Evolutionary conservation across 2,888 invertebrate species (phyloP), one percentile per base, ranked within the genome.

Genomic region (Dynastes maya): DNA sequence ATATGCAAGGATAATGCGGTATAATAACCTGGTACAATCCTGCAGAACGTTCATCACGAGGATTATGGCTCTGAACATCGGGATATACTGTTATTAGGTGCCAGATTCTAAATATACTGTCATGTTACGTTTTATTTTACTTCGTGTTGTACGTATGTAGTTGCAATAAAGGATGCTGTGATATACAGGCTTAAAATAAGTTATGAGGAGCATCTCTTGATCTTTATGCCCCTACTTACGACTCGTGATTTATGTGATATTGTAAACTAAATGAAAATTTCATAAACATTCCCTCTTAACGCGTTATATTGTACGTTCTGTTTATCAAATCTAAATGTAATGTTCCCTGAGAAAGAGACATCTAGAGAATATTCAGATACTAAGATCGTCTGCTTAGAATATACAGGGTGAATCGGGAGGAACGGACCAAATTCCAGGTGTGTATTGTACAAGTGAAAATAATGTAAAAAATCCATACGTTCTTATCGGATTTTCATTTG

Each of bases 1-100:
- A 64, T 71, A 78, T 70, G 78, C 71, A 71, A 78, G 78, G 77
- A 78, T 78, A 78, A 78, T 78, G 78, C 72, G 71, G 71, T 64
- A 71, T 78, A 78, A 78, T 78, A 78, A 72, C 72, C 78, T 27
- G 71, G 72, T 64, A 63, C 72, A 78, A 78, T 78, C 53, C 78
- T 67, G 76, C 76, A 76, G 76, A 67, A 76, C 76, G 76, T 76
- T 58, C 67, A 76, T 76, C 76, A 58, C 65, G 55, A 40, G 76
- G 76, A 76, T 76, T 76, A 76, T 58, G 67, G 53, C 67, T 65
- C 22, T 22, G 9, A 67, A 64, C 76, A 76, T 76, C 67, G 49
- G 55, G 40, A 76, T 76, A 68, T 67, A 76, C 67, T 76, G 76
- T 67, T 76, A 76, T 67, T 67, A 76, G 76, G 76, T 76, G 76